phyloP scores from a whole-genome alignment of 2,113 vertebrate genomes.

The Stigmatopora argus region DNA sequence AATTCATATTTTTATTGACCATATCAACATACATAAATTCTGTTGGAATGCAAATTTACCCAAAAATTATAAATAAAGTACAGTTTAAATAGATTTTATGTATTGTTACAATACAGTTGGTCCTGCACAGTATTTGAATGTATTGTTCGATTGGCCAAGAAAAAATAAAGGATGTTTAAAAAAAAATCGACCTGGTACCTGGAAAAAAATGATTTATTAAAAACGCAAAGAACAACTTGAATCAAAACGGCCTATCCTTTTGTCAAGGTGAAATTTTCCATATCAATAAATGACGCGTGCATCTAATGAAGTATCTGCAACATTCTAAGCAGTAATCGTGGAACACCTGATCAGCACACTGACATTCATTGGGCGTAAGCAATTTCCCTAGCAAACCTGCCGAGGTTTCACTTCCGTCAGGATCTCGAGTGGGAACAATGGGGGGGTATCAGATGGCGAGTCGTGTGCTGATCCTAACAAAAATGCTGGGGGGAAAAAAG shows the following conservation, averaged over 20 bases:
- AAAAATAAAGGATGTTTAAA: background rate
- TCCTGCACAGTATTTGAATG: background rate
- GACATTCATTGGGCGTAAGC: constrained; percentile 33
- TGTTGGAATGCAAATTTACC: too few species aligned
- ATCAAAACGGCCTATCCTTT: background rate
- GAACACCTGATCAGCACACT: constrained; percentile 33
- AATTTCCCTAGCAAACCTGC: constrained; percentile 25
- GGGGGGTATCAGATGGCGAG: constrained; percentile 46
- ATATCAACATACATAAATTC: background rate
- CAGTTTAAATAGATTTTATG: background rate
- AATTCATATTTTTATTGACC: too few species aligned
- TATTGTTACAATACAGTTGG: background rate
- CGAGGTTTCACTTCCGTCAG: constrained; percentile 30
- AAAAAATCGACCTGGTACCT: background rate
- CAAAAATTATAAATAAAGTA: background rate
- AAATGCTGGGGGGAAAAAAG: constrained; percentile 35
- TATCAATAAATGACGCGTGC: too few species aligned
- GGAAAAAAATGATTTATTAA: background rate
- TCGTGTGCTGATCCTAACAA: constrained; percentile 55
- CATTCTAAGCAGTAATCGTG: background rate
- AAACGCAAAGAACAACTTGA: background rate
- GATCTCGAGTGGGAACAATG: constrained; percentile 22
- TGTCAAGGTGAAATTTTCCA: background rate
- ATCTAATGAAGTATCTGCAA: background rate
- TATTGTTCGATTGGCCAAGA: background rate